These are phyloP conservation scores for Heteronetta atricapilla DNA, from an alignment of 2,113 vertebrate genomes.

Conservation along the genomic window DNA sequence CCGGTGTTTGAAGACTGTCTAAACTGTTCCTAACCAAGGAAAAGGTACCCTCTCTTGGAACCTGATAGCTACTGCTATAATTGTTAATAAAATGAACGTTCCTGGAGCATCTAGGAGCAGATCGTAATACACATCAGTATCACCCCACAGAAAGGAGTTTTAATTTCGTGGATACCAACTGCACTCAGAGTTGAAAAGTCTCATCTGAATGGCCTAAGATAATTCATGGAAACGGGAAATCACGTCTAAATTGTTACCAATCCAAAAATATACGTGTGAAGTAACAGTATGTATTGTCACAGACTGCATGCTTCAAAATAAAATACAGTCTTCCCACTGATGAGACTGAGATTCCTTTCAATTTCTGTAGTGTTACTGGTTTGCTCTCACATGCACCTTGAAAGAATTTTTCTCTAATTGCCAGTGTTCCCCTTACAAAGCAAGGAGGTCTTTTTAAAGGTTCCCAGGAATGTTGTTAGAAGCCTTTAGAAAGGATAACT, in stretches of 20 bases:
- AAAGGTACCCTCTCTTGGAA: neutral
- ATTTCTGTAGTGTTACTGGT: neutral
- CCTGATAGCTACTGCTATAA: rapidly evolving
- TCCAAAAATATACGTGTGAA: neutral
- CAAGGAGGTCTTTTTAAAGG: neutral
- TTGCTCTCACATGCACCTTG: neutral
- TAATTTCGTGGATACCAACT: neutral
- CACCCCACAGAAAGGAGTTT: neutral
- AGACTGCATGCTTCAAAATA: slow-evolving; percentile 21
- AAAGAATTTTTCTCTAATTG: neutral
- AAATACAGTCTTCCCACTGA: slow-evolving; percentile 1
- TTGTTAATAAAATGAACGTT: neutral
- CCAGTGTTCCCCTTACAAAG: neutral
- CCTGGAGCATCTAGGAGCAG: neutral
- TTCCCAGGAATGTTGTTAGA: neutral
- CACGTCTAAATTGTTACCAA: neutral
- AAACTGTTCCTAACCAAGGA: neutral
- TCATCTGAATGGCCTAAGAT: neutral
- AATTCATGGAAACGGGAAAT: neutral
- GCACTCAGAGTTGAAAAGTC: neutral
- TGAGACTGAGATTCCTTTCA: neutral
- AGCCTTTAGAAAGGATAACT: neutral
- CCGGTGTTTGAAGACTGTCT: slow-evolving; percentile 29
- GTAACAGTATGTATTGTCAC: neutral
- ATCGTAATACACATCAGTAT: neutral